phyloP scores from a whole-genome alignment of 2,888 invertebrate species.

The Cephus runcator region DNA sequence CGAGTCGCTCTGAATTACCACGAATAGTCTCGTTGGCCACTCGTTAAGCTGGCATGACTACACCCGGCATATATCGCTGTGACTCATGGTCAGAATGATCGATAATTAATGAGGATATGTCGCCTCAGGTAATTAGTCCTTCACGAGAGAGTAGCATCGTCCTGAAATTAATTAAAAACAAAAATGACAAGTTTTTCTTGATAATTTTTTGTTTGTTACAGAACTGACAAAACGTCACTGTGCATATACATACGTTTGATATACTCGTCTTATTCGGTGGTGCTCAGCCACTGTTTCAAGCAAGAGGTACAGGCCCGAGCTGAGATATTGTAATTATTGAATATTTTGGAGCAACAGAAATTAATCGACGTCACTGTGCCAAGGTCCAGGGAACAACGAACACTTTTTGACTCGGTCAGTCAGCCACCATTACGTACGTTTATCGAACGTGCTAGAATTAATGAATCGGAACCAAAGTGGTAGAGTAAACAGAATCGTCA shows the following conservation, averaged over 20 bases:
- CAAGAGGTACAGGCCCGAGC: neutral
- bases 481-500: neutral
- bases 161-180: neutral
- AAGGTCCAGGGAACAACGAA: neutral
- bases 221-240: neutral
- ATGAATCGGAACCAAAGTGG: neutral
- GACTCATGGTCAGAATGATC: neutral
- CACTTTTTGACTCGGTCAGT: neutral
- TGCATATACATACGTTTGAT: no score
- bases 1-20: constrained; percentile 52
- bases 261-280: neutral
- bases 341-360: neutral
- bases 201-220: neutral
- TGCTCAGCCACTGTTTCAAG: neutral
- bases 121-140: neutral
- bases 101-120: neutral
- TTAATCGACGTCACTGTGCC: neutral
- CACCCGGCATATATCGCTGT: neutral
- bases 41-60: constrained; percentile 37
- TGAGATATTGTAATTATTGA: neutral
- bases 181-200: neutral
- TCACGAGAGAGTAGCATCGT: neutral
- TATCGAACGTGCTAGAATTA: neutral
- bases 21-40: constrained; percentile 49
- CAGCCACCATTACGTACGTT: neutral